These are phyloP conservation scores for Hippopotamus amphibius DNA, from an alignment of 2,113 vertebrate genomes.

Conservation along the genomic window DNA sequence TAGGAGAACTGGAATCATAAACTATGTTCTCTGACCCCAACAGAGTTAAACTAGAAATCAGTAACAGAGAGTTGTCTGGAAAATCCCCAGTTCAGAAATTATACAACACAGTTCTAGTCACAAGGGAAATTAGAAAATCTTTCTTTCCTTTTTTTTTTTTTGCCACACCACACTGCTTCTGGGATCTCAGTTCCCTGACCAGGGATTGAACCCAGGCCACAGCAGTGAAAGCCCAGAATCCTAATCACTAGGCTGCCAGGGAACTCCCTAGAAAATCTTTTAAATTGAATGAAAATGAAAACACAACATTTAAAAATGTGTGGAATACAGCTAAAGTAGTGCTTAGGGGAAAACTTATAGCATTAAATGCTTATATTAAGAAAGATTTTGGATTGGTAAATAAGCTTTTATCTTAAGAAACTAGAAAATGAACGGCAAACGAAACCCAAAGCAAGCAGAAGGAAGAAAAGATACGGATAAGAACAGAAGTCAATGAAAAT, in stretches of 20 bases:
- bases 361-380: not conserved
- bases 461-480: not conserved
- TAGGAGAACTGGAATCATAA: not conserved
- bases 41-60: not conserved
- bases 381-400: not conserved
- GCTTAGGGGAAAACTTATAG: not conserved
- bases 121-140: not conserved
- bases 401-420: constrained; percentile 13
- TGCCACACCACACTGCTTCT: too few species aligned
- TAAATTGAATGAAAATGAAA: not conserved
- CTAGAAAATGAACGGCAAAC: constrained; percentile 25
- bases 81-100: constrained; percentile 1
- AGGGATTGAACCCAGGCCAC: too few species aligned
- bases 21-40: not conserved
- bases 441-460: not conserved
- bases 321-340: not conserved
- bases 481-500: not conserved
- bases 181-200: too few species aligned
- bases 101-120: not conserved
- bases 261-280: not conserved
- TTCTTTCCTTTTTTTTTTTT: not conserved
- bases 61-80: not conserved
- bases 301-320: not conserved
- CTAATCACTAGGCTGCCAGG: too few species aligned
- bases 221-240: too few species aligned